These are phyloP conservation scores for Heterocephalus glaber DNA, from an alignment of 2,113 vertebrate genomes.

Conservation along the genomic window DNA sequence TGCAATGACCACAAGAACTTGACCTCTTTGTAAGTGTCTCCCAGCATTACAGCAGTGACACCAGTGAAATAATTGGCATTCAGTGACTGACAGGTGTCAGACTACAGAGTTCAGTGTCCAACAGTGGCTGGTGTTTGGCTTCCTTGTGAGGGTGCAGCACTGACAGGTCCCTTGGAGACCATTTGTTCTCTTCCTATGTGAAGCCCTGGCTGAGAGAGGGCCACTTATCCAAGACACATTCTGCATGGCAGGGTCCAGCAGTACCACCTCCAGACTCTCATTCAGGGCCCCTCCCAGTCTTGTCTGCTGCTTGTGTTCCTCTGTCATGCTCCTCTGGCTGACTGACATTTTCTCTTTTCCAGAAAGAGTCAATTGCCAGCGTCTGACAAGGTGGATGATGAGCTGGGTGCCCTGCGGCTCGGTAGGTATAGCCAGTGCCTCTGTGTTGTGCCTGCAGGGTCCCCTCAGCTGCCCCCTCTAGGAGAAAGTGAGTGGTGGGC, in stretches of 20 bases:
- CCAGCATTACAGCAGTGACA: background rate
- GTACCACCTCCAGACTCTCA: background rate
- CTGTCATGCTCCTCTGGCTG: background rate
- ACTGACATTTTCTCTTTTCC: constrained; percentile 54
- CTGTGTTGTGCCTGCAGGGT: rapidly evolving
- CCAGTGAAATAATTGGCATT: background rate
- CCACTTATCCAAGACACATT: background rate
- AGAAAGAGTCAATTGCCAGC: constrained; percentile 82
- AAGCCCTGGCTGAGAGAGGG: background rate
- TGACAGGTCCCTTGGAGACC: background rate
- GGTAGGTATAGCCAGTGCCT: constrained; percentile 82
- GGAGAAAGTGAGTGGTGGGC: background rate
- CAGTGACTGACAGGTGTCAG: background rate
- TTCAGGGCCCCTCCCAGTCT: rapidly evolving
- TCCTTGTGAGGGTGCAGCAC: background rate
- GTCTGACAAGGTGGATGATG: constrained; percentile 71
- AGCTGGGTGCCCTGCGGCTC: constrained; percentile 85
- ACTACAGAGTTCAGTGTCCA: background rate
- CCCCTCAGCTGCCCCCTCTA: rapidly evolving
- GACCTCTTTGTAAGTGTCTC: background rate
- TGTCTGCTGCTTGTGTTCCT: background rate
- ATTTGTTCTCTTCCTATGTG: background rate
- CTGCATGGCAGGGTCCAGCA: rapidly evolving
- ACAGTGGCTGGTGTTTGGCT: background rate
- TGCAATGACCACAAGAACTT: background rate